phyloP scores from a whole-genome alignment of 2,888 invertebrate species.

The Copidosoma aretas region DNA sequence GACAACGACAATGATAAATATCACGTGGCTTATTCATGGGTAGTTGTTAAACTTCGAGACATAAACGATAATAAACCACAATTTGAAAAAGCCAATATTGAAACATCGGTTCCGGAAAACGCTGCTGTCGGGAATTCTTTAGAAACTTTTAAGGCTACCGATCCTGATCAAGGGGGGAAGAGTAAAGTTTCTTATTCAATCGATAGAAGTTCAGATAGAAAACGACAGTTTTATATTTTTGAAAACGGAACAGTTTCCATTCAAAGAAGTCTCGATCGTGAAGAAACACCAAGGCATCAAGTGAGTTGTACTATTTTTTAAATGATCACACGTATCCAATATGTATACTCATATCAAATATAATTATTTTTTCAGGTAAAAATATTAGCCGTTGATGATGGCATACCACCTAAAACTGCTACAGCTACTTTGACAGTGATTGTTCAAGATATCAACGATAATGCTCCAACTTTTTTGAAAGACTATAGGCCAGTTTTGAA shows the following conservation, averaged over 20 bases:
- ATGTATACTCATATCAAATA: not conserved
- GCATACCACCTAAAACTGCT: slow-evolving; percentile 90
- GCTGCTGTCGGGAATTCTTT: slow-evolving; percentile 88
- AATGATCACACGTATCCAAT: not conserved
- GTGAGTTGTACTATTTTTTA: slow-evolving; percentile 46
- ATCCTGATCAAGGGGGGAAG: slow-evolving; percentile 94
- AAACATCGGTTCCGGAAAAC: slow-evolving; percentile 90
- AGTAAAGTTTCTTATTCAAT: slow-evolving; percentile 91
- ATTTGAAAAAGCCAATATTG: slow-evolving; percentile 92
- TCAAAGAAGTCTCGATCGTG: slow-evolving; percentile 89
- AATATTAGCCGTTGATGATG: slow-evolving; percentile 94
- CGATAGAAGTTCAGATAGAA: slow-evolving; percentile 89
- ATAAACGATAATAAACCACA: slow-evolving; percentile 97
- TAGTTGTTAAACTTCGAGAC: slow-evolving; percentile 89
- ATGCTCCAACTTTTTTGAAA: slow-evolving; percentile 90
- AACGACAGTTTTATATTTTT: slow-evolving; percentile 92
- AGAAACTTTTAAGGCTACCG: slow-evolving; percentile 93
- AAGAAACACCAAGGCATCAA: slow-evolving; percentile 94
- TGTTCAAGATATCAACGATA: slow-evolving; percentile 94
- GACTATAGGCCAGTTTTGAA: slow-evolving; percentile 91
- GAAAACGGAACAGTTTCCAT: slow-evolving; percentile 95
- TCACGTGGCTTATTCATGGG: slow-evolving; percentile 95
- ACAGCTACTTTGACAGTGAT: slow-evolving; percentile 93
- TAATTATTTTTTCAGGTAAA: slow-evolving; percentile 69
- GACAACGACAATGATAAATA: slow-evolving; percentile 96